A percentile compares a stretch with the other conserved stretches of the same genome.
phyloP scores from a whole-genome alignment of 1,140 invertebrate species.

The Drosophila neocordata region DNA sequence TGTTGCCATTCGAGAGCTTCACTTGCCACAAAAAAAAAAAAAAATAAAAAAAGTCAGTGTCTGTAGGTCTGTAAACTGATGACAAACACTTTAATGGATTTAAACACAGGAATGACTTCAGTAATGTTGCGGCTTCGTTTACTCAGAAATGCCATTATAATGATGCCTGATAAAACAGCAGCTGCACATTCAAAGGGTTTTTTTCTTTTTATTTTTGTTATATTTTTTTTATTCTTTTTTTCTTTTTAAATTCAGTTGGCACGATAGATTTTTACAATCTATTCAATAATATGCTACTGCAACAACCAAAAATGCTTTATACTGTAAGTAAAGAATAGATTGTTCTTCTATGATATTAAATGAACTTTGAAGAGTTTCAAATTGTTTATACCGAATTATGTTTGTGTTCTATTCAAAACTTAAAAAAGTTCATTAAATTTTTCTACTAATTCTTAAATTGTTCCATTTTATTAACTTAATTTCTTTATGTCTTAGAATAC shows the following conservation, averaged over 20 bases:
- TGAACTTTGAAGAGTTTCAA: too few species aligned
- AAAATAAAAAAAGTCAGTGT: conserved; percentile 2
- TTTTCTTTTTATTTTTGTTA: neutral
- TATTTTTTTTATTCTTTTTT: neutral
- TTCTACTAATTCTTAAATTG: too few species aligned
- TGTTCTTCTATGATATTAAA: too few species aligned
- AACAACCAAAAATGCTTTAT: too few species aligned
- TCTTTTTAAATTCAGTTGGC: conserved; percentile 4
- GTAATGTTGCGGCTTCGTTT: conserved; percentile 19
- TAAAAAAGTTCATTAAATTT: too few species aligned
- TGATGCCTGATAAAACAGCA: conserved; percentile 20
- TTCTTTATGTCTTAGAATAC: too few species aligned
- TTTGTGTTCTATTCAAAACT: too few species aligned
- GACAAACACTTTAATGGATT: conserved; percentile 26
- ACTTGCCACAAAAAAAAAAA: neutral
- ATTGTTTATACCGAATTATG: too few species aligned
- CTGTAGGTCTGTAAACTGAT: conserved; percentile 18
- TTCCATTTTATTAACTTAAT: too few species aligned
- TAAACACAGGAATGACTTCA: conserved; percentile 25
- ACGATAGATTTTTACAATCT: conserved; percentile 4
- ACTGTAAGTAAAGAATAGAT: too few species aligned
- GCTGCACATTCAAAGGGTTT: conserved; percentile 9
- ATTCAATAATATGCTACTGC: conserved; percentile 8
- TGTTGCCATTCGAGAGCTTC: neutral
- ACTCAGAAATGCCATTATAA: conserved; percentile 25